Conservation (phyloP, 2,888 invertebrate genomes). For the Coenonympha arcania region DNA sequence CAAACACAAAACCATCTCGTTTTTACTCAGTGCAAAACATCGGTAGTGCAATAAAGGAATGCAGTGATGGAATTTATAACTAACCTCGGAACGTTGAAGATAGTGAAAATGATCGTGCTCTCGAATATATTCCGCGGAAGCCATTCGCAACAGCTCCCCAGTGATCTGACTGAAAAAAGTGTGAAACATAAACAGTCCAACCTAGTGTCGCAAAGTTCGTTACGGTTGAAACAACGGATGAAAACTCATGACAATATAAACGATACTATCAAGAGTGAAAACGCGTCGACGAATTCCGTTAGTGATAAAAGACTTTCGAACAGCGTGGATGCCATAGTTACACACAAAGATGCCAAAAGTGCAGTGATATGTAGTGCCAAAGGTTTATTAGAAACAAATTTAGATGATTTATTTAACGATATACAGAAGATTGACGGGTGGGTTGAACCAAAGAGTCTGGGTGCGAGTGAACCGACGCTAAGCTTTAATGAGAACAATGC, state of each 20-base stretch:
- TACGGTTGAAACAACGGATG: conserved; percentile 55
- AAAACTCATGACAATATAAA: conserved; percentile 54
- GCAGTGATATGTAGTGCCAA: conserved; percentile 73
- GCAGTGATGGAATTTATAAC: conserved; percentile 72
- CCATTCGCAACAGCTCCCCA: conserved; percentile 50
- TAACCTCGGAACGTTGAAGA: conserved; percentile 60
- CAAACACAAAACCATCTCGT: conserved; percentile 54
- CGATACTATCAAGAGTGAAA: conserved; percentile 31
- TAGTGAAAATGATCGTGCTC: conserved; percentile 70
- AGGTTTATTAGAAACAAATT: conserved; percentile 72
- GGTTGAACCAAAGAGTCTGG: conserved; percentile 59
- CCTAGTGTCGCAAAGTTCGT: conserved; percentile 49
- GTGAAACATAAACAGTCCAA: conserved; percentile 37
- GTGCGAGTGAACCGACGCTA: conserved; percentile 65
- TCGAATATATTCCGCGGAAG: conserved; percentile 66
- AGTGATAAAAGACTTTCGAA: conserved; percentile 58
- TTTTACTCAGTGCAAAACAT: conserved; percentile 38
- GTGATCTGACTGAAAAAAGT: conserved; percentile 32
- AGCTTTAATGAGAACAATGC: conserved; percentile 46
- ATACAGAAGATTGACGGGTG: conserved; percentile 50
- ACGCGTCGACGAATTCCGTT: conserved; percentile 39
- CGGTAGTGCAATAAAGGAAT: conserved; percentile 63
- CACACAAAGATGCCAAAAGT: conserved; percentile 55
- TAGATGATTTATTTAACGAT: conserved; percentile 67
- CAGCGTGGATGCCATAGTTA: conserved; percentile 61